Conservation (phyloP, 1,140 invertebrate genomes). For the Aplysia californica region DNA sequence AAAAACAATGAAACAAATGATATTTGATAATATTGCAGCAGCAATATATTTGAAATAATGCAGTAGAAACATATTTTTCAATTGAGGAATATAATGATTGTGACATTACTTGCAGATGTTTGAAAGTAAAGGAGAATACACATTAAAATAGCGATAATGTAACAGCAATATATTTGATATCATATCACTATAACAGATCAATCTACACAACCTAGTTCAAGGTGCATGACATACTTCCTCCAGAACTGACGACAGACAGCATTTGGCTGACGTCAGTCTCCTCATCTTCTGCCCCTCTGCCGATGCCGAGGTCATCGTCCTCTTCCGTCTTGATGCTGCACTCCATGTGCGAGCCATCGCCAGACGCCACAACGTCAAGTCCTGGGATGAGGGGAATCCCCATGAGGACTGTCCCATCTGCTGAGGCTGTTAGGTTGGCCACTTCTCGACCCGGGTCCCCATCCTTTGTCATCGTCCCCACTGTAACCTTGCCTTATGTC, state of each 20-base stretch:
- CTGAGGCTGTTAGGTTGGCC: background rate
- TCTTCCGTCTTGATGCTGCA: slow-evolving; percentile 10
- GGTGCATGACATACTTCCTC: slow-evolving; percentile 5
- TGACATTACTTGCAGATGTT: too few relatives aligned
- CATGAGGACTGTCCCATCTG: slow-evolving; percentile 3
- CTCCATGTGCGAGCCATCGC: too few relatives aligned
- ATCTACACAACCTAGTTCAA: background rate
- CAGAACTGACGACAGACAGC: slow-evolving; percentile 18
- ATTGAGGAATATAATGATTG: too few relatives aligned
- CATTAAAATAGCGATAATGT: background rate
- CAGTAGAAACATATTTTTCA: too few relatives aligned
- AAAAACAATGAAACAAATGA: too few relatives aligned
- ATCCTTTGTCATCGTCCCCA: slow-evolving; percentile 19
- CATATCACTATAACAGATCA: background rate
- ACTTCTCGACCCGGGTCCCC: background rate
- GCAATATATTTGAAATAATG: too few relatives aligned
- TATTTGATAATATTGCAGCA: too few relatives aligned
- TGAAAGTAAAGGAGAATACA: background rate
- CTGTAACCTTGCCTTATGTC: too few relatives aligned
- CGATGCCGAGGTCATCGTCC: background rate
- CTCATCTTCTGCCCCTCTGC: slow-evolving; percentile 1
- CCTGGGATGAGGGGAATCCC: background rate
- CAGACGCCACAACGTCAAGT: background rate
- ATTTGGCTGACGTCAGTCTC: slow-evolving; percentile 16
- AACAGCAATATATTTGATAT: background rate